Percentiles rank a stretch among this genome's conserved stretches.
Evolutionary conservation across 2,888 invertebrate species (phyloP).

Genomic region (Taphrorychus bicolor): DNA sequence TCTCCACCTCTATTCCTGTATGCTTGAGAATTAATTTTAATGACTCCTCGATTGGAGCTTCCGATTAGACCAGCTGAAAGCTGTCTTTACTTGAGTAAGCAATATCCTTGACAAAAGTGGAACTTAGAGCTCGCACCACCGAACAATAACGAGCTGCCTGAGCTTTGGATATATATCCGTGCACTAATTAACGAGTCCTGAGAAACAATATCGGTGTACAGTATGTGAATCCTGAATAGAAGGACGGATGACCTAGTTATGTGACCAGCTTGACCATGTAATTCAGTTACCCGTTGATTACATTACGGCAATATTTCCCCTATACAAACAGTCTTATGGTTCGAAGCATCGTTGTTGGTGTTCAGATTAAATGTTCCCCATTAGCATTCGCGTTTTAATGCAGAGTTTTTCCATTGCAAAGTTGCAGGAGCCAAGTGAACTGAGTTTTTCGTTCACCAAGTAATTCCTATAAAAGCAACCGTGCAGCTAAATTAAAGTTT

Average conservation of each 20-base stretch:
- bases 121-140: neutral
- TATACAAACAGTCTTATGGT: slow-evolving; percentile 7
- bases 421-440: neutral
- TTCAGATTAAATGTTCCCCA: no score
- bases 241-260: slow-evolving; percentile 17
- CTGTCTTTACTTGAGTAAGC: neutral
- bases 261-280: slow-evolving; percentile 12
- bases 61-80: neutral
- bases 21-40: no score
- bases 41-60: no score
- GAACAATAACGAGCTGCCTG: neutral
- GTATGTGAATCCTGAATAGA: slow-evolving; percentile 14
- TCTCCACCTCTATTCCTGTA: no score
- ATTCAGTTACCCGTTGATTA: slow-evolving; percentile 16
- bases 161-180: slow-evolving; percentile 2
- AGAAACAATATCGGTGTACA: slow-evolving; percentile 7
- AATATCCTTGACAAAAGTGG: neutral
- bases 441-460: neutral
- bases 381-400: no score
- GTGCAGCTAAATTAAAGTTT: neutral
- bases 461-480: neutral
- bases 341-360: no score
- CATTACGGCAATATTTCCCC: slow-evolving; percentile 16
- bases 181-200: slow-evolving; percentile 10
- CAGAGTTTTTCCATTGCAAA: no score